Conservation (phyloP, 2,888 invertebrate genomes). For the Conops quadrifasciatus region DNA sequence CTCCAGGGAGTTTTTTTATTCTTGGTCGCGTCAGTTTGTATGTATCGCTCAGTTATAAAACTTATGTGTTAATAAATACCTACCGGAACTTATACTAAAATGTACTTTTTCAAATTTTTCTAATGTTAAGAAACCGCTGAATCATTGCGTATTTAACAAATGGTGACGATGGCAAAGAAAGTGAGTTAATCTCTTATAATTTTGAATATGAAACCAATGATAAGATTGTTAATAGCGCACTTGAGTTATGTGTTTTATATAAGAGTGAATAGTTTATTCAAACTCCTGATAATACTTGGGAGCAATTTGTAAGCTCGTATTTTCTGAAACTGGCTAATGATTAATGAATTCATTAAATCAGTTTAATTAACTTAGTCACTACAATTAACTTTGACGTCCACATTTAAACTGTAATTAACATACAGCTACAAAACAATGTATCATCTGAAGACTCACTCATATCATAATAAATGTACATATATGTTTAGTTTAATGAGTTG, state of each 20-base stretch:
- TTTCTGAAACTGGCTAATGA: no score
- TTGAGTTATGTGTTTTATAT: no score
- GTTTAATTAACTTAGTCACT: constrained; percentile 4
- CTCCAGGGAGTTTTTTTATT: neutral
- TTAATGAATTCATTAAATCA: constrained; percentile 2
- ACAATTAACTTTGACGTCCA: neutral
- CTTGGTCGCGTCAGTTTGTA: constrained; percentile 4
- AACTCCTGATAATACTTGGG: no score
- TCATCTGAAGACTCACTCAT: no score
- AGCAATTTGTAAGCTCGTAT: no score
- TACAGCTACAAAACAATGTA: neutral
- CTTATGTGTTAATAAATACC: constrained; percentile 22
- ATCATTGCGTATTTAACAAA: constrained; percentile 21
- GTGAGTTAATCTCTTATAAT: no score
- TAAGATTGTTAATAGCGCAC: no score
- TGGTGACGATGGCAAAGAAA: no score
- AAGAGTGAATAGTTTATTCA: no score
- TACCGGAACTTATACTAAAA: constrained; percentile 23
- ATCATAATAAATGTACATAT: constrained; percentile 1
- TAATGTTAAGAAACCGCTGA: constrained; percentile 15
- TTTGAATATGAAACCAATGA: no score
- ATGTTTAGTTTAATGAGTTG: no score
- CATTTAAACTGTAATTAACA: constrained; percentile 9
- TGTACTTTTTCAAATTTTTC: constrained; percentile 22
- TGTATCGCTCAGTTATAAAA: constrained; percentile 17